Conservation (phyloP, 2,797 vertebrate genomes). For the Orientallactaga sibirica region DNA sequence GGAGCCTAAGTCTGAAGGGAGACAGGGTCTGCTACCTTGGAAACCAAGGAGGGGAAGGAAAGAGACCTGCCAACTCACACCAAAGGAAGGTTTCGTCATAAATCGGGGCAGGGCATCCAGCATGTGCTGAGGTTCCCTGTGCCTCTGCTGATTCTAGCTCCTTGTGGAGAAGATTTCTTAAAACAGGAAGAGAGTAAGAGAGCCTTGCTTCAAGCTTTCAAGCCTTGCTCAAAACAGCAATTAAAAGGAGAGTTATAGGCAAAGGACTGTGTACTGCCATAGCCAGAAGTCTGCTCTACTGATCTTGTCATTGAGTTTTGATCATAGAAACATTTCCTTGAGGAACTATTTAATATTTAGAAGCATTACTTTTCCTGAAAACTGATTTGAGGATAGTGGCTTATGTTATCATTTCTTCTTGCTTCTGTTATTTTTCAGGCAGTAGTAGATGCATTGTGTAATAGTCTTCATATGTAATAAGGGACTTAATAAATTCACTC, state of each 20-base stretch:
- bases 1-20: constrained; percentile 37
- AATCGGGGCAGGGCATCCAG: constrained; percentile 22
- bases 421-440: constrained; percentile 10
- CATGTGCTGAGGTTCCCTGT: neutral
- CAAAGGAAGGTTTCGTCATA: constrained; percentile 79
- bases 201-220: constrained; percentile 15
- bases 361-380: constrained; percentile 21
- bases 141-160: neutral
- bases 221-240: constrained; percentile 36
- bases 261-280: neutral
- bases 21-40: constrained; percentile 54
- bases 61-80: constrained; percentile 74
- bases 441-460: neutral
- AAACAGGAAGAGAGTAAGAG: neutral
- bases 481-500: constrained; percentile 3
- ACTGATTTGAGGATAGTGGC: neutral
- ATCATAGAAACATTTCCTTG: constrained; percentile 34
- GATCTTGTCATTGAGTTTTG: neutral
- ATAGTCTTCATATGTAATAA: neutral
- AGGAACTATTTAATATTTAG: neutral
- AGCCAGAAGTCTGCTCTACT: neutral
- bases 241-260: neutral
- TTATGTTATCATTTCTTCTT: constrained; percentile 26
- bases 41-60: constrained; percentile 83
- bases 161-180: neutral